A percentile compares a stretch with the other conserved stretches of the same genome.
These are phyloP conservation scores for Cecidostiba fungosa DNA, from an alignment of 2,888 invertebrate species.

Conservation along the genomic window DNA sequence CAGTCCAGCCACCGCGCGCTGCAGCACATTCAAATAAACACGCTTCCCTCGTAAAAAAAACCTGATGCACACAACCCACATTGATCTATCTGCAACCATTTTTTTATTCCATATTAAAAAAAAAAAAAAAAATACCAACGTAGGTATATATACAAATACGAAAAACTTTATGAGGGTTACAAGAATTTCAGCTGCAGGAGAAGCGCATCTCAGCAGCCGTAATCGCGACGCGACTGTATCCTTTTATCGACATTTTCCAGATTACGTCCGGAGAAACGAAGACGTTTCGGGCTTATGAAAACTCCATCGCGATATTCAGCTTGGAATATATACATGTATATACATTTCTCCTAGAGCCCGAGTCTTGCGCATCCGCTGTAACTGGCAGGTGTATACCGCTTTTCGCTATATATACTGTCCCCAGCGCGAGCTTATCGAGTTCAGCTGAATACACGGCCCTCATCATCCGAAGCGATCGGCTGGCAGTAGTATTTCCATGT, in stretches of 20 bases:
- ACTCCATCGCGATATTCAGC: neutral
- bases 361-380: neutral
- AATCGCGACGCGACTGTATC: neutral
- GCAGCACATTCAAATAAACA: too few species aligned
- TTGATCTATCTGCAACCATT: too few species aligned
- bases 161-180: too few species aligned
- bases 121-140: neutral
- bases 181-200: neutral
- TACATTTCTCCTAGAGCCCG: neutral
- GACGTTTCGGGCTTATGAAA: slow-evolving; percentile 6
- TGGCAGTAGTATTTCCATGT: neutral
- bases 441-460: neutral
- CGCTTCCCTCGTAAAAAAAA: too few species aligned
- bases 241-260: neutral
- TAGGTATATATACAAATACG: neutral
- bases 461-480: slow-evolving; percentile 12
- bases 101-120: too few species aligned
- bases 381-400: slow-evolving; percentile 3
- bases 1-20: too few species aligned
- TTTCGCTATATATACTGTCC: neutral
- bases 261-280: neutral
- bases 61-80: too few species aligned
- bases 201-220: neutral
- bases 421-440: neutral
- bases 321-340: neutral